These are phyloP conservation scores for Polypterus senegalus DNA, from an alignment of 2,113 vertebrate genomes.

Conservation along the genomic window DNA sequence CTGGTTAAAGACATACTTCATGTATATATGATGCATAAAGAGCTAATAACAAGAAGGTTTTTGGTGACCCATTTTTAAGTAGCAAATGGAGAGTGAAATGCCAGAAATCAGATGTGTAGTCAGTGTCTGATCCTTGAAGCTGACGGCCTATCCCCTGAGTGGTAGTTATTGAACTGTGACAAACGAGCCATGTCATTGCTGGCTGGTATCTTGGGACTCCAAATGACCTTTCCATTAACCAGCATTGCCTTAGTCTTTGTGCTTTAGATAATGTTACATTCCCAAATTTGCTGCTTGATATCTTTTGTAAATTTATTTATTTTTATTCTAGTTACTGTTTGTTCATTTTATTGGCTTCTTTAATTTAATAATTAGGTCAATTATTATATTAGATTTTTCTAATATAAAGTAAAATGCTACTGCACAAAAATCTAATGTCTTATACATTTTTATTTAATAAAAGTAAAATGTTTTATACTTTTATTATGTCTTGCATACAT, in stretches of 20 bases:
- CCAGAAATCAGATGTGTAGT: slow-evolving; percentile 45
- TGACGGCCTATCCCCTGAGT: slow-evolving; percentile 31
- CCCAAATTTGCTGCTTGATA: slow-evolving; percentile 10
- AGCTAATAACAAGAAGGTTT: slow-evolving; percentile 7
- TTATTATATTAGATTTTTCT: too few relatives aligned
- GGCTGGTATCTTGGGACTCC: slow-evolving; percentile 45
- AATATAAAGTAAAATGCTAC: too few relatives aligned
- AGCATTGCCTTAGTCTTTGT: slow-evolving; percentile 41
- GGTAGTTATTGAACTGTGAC: slow-evolving; percentile 59
- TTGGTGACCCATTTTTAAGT: slow-evolving; percentile 32
- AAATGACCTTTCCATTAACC: slow-evolving; percentile 58
- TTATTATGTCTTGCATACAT: too few relatives aligned
- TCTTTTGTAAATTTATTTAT: too few relatives aligned
- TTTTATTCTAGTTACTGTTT: too few relatives aligned
- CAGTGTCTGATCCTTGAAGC: slow-evolving; percentile 17
- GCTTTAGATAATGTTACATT: slow-evolving; percentile 39
- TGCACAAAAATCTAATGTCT: too few relatives aligned
- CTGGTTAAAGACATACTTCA: too few relatives aligned
- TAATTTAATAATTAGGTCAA: too few relatives aligned
- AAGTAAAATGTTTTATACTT: too few relatives aligned
- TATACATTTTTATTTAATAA: too few relatives aligned
- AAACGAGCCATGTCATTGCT: slow-evolving; percentile 51
- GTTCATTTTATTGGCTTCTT: too few relatives aligned
- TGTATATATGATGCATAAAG: not conserved
- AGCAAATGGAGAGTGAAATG: slow-evolving; percentile 43